A percentile compares a stretch with the other conserved stretches of the same genome.
Evolutionary conservation across 2,113 vertebrate species (phyloP).

Genomic region (Percina caprodes): DNA sequence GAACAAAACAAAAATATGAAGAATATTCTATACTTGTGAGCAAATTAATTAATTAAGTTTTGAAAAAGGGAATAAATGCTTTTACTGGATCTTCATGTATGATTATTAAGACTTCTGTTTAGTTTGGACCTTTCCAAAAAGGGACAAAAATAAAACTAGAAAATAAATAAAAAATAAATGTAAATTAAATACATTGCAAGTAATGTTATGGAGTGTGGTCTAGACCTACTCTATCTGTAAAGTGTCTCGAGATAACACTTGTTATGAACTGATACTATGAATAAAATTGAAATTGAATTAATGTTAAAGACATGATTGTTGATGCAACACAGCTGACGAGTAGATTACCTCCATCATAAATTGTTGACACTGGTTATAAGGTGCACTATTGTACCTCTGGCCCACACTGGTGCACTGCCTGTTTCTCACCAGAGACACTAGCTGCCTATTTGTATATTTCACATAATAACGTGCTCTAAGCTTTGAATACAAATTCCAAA

Average conservation of each 20-base stretch:
- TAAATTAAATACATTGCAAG: no score
- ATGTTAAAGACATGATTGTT: no score
- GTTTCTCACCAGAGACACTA: neutral
- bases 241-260: no score
- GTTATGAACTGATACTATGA: no score
- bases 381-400: neutral
- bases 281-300: no score
- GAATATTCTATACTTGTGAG: neutral
- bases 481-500: conserved; percentile 33
- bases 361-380: neutral
- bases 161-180: no score
- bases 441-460: conserved; percentile 9
- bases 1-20: neutral
- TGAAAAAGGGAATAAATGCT: neutral
- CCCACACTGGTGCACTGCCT: neutral
- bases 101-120: neutral
- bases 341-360: neutral
- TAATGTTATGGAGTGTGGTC: no score
- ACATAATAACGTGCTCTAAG: conserved; percentile 13
- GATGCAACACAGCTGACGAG: no score
- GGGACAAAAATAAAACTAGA: no score
- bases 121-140: no score
- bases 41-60: no score
- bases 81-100: neutral
- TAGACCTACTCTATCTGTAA: no score